Conservation (phyloP, 2,888 invertebrate genomes). For the Lepidocyrtoides sp. region DNA sequence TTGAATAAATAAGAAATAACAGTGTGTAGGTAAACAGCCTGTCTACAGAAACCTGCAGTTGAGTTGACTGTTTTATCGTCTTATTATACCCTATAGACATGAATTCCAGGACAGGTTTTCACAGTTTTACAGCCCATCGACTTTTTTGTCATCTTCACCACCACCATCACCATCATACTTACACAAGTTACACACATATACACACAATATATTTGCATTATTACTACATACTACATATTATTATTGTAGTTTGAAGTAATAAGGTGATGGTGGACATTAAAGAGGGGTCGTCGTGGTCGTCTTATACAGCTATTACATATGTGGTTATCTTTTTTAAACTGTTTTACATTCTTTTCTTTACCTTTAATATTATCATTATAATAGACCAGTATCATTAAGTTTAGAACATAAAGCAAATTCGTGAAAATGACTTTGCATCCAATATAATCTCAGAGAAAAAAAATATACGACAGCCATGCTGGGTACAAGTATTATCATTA, state of each 20-base stretch:
- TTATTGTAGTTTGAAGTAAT: neutral
- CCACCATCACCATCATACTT: too few species aligned
- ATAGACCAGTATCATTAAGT: neutral
- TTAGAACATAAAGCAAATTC: constrained; percentile 3
- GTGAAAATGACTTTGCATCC: neutral
- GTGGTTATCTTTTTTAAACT: neutral
- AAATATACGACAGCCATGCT: neutral
- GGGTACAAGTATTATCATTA: neutral
- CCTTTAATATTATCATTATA: neutral
- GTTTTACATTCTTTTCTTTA: neutral
- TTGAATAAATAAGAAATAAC: constrained; percentile 40
- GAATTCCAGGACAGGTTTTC: constrained; percentile 77
- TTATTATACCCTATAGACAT: constrained; percentile 51
- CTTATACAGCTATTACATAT: neutral
- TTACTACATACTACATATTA: too few species aligned
- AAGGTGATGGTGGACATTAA: constrained; percentile 4
- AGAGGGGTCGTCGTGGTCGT: constrained; percentile 9
- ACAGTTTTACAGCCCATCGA: constrained; percentile 67
- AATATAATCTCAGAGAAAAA: constrained; percentile 15
- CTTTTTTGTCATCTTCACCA: constrained; percentile 33
- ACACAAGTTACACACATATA: too few species aligned
- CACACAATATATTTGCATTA: neutral
- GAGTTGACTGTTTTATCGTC: constrained; percentile 51
- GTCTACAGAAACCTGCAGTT: constrained; percentile 33
- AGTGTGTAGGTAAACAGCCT: constrained; percentile 32